Conservation (phyloP, 2,113 vertebrate species). For the Gobiocypris rarus region DNA sequence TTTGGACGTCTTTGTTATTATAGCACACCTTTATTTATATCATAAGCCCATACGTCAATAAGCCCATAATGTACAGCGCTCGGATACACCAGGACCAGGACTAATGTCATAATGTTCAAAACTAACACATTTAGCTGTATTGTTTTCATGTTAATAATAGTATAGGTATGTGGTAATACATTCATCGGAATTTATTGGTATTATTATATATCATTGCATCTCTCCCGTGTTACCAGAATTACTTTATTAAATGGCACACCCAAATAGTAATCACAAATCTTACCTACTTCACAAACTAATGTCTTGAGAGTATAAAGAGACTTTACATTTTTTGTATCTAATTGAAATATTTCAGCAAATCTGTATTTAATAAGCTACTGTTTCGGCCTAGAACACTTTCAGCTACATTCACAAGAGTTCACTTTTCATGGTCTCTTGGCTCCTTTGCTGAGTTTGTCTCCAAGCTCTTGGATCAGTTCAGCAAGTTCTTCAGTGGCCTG, state of each 20-base stretch:
- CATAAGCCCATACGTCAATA: not conserved
- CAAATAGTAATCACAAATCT: not conserved
- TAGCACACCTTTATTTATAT: not conserved
- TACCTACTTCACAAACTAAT: not conserved
- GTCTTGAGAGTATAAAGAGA: not conserved
- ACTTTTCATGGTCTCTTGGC: conserved; percentile 49
- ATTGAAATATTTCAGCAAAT: not conserved
- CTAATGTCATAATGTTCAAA: not conserved
- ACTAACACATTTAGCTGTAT: not conserved
- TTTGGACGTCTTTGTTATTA: not conserved
- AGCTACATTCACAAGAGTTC: not conserved
- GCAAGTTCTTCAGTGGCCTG: conserved; percentile 83
- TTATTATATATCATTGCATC: not conserved
- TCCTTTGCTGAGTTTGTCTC: conserved; percentile 78
- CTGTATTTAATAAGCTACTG: not conserved
- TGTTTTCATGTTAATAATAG: not conserved
- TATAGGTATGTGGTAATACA: not conserved
- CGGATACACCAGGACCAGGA: not conserved
- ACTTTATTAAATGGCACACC: conserved; percentile 5
- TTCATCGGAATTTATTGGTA: not conserved
- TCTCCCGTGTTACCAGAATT: conserved; percentile 2
- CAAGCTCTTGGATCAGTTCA: conserved; percentile 85
- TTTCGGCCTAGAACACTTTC: not conserved
- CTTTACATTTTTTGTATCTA: conserved; percentile 7
- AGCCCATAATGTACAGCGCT: not conserved